Conservation (phyloP, 2,113 vertebrate genomes). For the Rhegmatorhina hoffmannsi region DNA sequence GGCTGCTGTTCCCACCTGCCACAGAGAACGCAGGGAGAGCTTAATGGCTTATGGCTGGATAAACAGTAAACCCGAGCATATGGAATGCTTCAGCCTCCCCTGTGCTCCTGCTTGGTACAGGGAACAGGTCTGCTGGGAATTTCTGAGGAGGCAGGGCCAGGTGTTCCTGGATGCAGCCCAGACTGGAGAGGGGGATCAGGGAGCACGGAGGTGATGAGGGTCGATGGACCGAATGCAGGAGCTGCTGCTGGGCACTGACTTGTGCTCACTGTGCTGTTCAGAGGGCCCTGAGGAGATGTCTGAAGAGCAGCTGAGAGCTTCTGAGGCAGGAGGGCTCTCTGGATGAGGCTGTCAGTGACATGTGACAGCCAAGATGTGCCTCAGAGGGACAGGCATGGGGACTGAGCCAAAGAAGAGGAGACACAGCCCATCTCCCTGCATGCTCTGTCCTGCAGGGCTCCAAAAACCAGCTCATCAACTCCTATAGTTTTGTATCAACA, state of each 20-base stretch:
- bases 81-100: background rate
- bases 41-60: background rate
- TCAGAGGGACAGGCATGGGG: background rate
- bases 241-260: background rate
- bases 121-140: background rate
- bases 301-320: background rate
- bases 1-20: constrained; percentile 1
- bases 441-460: background rate
- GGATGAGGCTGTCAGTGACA: background rate
- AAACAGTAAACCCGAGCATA: background rate
- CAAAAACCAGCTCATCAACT: background rate
- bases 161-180: background rate
- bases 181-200: background rate
- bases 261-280: background rate
- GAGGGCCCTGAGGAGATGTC: background rate
- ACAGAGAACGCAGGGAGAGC: background rate
- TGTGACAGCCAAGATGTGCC: background rate
- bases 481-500: background rate
- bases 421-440: background rate
- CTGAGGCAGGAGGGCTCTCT: background rate
- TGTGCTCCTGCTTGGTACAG: background rate
- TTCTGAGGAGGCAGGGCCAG: background rate
- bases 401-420: background rate
- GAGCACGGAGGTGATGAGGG: background rate
- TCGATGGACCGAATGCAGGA: accelerated